Conservation (phyloP, 1,140 invertebrate genomes). For the Ceratitis capitata region DNA sequence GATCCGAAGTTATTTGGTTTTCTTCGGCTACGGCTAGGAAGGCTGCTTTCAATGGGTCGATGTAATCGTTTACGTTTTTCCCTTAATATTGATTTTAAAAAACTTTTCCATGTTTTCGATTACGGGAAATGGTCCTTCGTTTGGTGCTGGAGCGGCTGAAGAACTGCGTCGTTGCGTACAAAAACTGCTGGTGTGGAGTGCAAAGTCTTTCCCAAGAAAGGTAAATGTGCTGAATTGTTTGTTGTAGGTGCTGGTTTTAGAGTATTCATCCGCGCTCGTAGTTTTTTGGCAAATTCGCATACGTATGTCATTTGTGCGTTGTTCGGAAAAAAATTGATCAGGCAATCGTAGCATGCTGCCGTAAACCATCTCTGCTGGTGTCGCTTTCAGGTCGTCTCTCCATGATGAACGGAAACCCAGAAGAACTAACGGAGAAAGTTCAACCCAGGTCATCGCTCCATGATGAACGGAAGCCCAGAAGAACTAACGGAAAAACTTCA, state of each 20-base stretch:
- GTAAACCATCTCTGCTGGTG: background rate
- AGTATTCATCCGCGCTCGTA: background rate
- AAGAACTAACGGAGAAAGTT: background rate
- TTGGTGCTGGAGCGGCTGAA: too few relatives aligned
- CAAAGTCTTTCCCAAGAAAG: too few relatives aligned
- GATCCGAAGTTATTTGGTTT: too few relatives aligned
- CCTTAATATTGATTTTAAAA: too few relatives aligned
- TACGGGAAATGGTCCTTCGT: too few relatives aligned
- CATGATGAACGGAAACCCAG: background rate
- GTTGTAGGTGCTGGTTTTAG: background rate
- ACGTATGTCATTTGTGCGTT: background rate
- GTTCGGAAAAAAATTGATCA: background rate
- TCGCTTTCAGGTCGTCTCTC: background rate
- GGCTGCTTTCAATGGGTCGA: too few relatives aligned
- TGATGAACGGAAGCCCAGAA: background rate
- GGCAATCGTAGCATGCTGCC: background rate
- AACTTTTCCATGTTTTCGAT: too few relatives aligned
- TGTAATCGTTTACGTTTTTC: too few relatives aligned
- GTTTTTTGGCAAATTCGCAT: background rate
- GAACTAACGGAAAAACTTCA: background rate
- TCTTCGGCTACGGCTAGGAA: too few relatives aligned
- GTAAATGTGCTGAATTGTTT: too few relatives aligned
- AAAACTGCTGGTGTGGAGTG: too few relatives aligned
- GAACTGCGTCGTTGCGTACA: too few relatives aligned
- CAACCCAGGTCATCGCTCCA: background rate